Conservation (phyloP, 2,797 vertebrate species). For the Poeciliopsis gracilis region DNA sequence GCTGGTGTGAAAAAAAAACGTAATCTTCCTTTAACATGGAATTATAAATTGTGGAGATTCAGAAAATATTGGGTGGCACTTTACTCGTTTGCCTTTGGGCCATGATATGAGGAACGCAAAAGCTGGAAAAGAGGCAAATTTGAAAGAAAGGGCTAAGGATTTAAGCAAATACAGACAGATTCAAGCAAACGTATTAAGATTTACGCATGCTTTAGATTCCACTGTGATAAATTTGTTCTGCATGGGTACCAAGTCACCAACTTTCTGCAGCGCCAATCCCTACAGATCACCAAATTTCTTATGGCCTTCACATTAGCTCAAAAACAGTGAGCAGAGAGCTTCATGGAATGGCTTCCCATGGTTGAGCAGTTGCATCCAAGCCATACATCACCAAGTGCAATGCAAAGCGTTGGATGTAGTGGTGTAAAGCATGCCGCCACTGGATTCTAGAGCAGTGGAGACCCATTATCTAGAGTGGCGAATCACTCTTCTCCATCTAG, state of each 20-base stretch:
- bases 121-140: conserved; percentile 50
- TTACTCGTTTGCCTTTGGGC: conserved; percentile 73
- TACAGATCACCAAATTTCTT: too few species aligned
- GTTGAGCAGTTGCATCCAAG: too few species aligned
- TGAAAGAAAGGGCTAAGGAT: conserved; percentile 53
- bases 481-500: too few species aligned
- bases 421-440: too few species aligned
- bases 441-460: too few species aligned
- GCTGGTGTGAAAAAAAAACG: conserved; percentile 60
- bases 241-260: background rate
- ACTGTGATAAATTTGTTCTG: conserved; percentile 26
- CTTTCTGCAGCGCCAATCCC: too few species aligned
- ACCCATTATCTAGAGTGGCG: too few species aligned
- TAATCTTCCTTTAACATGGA: conserved; percentile 49
- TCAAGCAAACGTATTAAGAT: conserved; percentile 18
- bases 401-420: too few species aligned
- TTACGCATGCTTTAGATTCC: conserved; percentile 16
- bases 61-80: conserved; percentile 56
- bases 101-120: conserved; percentile 67
- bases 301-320: too few species aligned
- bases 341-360: too few species aligned
- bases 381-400: too few species aligned
- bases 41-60: conserved; percentile 64
- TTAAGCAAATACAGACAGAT: conserved; percentile 39
- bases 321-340: too few species aligned